A percentile compares a stretch with the other conserved stretches of the same genome.
Conservation (phyloP, 1,140 invertebrate species). For the Drosophila busckii region DNA sequence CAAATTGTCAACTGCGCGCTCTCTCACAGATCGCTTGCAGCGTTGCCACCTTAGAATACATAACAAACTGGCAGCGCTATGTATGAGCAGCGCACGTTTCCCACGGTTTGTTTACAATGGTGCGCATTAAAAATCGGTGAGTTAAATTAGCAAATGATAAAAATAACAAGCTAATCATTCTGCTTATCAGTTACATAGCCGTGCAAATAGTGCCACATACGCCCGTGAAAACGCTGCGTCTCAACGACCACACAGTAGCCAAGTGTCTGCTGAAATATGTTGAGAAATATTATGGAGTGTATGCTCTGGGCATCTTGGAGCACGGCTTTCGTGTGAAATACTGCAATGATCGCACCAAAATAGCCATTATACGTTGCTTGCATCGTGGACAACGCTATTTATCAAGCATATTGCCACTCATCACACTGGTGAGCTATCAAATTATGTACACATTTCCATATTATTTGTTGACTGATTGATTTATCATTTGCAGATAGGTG, state of each 20-base stretch:
- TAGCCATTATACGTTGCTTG: constrained; percentile 84
- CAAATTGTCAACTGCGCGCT: too few species aligned
- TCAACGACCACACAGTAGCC: constrained; percentile 82
- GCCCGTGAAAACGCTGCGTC: constrained; percentile 79
- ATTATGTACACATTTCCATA: neutral
- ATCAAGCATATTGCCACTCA: constrained; percentile 83
- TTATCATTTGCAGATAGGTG: constrained; percentile 79
- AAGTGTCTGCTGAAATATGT: constrained; percentile 82
- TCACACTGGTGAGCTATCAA: constrained; percentile 79
- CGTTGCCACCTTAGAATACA: too few species aligned
- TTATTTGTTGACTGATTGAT: neutral
- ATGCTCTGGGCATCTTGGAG: constrained; percentile 84
- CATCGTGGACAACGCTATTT: constrained; percentile 87
- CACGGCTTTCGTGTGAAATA: constrained; percentile 87
- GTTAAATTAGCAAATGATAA: constrained; percentile 12
- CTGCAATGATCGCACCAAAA: constrained; percentile 86
- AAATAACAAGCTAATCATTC: neutral
- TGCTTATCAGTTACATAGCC: constrained; percentile 82
- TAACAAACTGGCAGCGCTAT: constrained; percentile 17
- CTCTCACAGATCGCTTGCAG: neutral
- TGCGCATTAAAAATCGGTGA: constrained; percentile 85
- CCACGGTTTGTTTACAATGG: constrained; percentile 79
- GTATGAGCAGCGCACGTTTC: neutral
- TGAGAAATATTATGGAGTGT: constrained; percentile 86
- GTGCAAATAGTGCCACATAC: constrained; percentile 81